Evolutionary conservation across 2,113 vertebrate species (phyloP).

Genomic region (Erythrocercus mccallii): DNA sequence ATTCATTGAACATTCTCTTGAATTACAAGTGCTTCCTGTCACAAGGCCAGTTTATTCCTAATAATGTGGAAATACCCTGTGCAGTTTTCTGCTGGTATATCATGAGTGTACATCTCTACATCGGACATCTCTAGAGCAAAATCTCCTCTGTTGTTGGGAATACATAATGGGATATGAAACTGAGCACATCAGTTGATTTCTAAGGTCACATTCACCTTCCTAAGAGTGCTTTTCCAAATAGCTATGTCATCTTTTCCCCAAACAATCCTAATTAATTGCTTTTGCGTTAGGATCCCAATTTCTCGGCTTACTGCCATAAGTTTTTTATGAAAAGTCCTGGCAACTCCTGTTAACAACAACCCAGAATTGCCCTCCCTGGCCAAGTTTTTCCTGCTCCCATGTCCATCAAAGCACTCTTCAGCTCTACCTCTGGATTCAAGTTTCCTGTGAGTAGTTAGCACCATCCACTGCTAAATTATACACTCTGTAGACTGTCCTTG

Average conservation of each 20-base stretch:
- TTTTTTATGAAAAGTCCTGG: neutral
- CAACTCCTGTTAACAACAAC: neutral
- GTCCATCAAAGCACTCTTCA: neutral
- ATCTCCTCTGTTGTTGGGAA: fast-evolving
- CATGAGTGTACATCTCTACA: neutral
- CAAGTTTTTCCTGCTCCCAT: neutral
- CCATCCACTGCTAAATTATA: neutral
- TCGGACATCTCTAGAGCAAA: neutral
- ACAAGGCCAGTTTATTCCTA: neutral
- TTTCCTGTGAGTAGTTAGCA: neutral
- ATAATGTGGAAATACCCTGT: neutral
- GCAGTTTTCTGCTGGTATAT: neutral
- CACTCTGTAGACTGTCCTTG: neutral
- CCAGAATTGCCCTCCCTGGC: neutral
- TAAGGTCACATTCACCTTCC: neutral
- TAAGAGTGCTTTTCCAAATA: neutral
- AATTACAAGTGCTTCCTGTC: neutral
- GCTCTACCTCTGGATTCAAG: neutral
- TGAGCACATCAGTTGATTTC: neutral
- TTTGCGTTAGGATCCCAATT: neutral
- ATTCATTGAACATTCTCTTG: neutral
- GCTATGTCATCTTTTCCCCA: neutral
- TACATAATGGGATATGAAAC: neutral
- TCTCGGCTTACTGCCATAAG: neutral
- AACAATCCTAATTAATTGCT: neutral